Base-by-base conservation (phyloP, 92 coral and sea anemone species). In the Epizoanthus scotinus region DNA sequence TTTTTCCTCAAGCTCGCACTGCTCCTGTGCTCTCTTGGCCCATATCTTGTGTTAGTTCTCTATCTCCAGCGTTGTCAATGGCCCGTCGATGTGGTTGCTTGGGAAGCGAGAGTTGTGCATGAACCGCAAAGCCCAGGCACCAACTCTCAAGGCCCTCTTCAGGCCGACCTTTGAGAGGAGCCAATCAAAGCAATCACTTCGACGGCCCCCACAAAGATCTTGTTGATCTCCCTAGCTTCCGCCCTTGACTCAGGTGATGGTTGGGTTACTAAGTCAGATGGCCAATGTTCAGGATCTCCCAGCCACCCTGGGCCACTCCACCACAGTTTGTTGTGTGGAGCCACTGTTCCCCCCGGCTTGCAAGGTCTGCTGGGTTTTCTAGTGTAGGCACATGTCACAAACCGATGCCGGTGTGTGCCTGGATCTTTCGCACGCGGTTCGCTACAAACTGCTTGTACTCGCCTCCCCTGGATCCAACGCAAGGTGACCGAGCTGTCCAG, bases 251-350 rank as follows among this genome's bases (percentile, higher is more conserved):
- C 68, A 2, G 57, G 55, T 8, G 38, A 13, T 2, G 78, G 3
- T 52, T 52, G 1, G 27, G n/a, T 24, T 4, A 72, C 24, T n/a
- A n/a, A n/a, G 26, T 77, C 9, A 3, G 42, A 52, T 28, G 82
- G 82, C 82, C 82, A 77, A 25, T 77, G 64, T 12, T 65, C 59
- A 8, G 83, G 60, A 29, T 17, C 66, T 0, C 77, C 17, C 14
- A 79, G 65, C 84, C 84, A 79, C 24, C 57, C 8, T 10, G 77
- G 74, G 1, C 83, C 75, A 14, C 64, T 36, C 58, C 72, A 79
- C 83, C 83, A 42, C 42, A 36, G 47, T 3, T 47, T 0, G 28
- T 5, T 29, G 36, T 28, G 0, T 63, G 47, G 53, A 40, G 42
- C 6, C 64, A 59, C 0, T 57, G 70, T 18, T 59, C 72, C 5